These are phyloP conservation scores for Papilio protenor DNA, from an alignment of 2,888 invertebrate species.

Conservation along the genomic window DNA sequence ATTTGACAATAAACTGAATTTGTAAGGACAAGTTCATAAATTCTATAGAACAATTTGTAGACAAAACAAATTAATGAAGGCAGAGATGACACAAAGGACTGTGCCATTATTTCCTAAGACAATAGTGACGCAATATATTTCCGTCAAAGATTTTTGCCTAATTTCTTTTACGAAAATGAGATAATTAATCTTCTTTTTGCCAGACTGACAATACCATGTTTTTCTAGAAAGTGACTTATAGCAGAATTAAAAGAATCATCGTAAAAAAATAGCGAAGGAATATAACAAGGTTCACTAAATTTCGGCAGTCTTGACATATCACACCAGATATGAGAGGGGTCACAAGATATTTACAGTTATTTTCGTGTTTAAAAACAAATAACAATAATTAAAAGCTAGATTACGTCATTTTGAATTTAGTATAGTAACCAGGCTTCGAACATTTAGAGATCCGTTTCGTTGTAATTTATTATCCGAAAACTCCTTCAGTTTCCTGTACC, in stretches of 20 bases:
- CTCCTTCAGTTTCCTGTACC: constrained; percentile 1
- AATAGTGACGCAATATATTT: constrained; percentile 7
- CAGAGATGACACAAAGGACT: background rate
- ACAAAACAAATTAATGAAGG: constrained; percentile 8
- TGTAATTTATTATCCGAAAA: constrained; percentile 10
- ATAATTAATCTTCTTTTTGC: background rate
- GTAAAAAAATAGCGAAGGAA: no score
- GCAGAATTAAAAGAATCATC: no score
- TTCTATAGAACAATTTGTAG: background rate
- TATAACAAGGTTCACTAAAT: no score
- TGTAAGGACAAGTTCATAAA: background rate
- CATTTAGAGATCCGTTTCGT: constrained; percentile 10
- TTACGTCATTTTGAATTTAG: background rate
- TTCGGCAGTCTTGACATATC: no score
- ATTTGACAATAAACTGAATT: background rate
- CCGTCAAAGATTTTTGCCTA: background rate
- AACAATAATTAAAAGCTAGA: no score
- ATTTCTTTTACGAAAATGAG: background rate
- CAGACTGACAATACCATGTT: background rate
- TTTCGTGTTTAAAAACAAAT: no score
- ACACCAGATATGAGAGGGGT: no score
- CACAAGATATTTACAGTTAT: no score
- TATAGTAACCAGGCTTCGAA: background rate
- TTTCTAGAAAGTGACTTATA: no score
- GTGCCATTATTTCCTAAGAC: background rate